Evolutionary conservation across 2,113 vertebrate genomes (phyloP).

Genomic region (Megalops atlanticus): DNA sequence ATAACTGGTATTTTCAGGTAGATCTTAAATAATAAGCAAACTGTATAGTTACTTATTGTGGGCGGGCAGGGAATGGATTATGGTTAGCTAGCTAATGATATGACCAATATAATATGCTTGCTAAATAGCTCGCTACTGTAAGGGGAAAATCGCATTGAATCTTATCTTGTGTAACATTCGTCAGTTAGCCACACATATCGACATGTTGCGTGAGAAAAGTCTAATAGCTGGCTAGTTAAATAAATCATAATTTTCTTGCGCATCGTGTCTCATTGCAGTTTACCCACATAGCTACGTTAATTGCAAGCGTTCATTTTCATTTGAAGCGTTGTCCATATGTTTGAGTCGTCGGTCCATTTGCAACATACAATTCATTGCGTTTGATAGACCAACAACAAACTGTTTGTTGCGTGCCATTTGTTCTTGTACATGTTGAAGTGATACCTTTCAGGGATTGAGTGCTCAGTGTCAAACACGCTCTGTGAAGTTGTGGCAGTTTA

Average conservation of each 20-base stretch:
- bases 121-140: neutral
- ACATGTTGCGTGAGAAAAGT: neutral
- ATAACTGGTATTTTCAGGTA: neutral
- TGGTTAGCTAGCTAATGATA: neutral
- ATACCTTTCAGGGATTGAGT: neutral
- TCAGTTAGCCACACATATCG: neutral
- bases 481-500: neutral
- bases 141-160: neutral
- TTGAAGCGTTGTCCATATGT: neutral
- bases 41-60: neutral
- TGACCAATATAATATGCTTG: no score
- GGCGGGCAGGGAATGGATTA: neutral
- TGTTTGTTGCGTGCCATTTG: neutral
- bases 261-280: neutral
- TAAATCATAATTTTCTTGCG: neutral
- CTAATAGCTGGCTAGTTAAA: no score
- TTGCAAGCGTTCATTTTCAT: neutral
- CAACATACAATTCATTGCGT: neutral
- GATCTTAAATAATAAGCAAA: neutral
- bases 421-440: neutral
- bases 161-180: neutral
- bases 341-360: neutral
- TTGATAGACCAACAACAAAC: neutral
- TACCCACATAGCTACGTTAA: neutral
- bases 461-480: neutral